Base-by-base conservation (phyloP, 2,888 invertebrate species). In the Limnephilus rhombicus region DNA sequence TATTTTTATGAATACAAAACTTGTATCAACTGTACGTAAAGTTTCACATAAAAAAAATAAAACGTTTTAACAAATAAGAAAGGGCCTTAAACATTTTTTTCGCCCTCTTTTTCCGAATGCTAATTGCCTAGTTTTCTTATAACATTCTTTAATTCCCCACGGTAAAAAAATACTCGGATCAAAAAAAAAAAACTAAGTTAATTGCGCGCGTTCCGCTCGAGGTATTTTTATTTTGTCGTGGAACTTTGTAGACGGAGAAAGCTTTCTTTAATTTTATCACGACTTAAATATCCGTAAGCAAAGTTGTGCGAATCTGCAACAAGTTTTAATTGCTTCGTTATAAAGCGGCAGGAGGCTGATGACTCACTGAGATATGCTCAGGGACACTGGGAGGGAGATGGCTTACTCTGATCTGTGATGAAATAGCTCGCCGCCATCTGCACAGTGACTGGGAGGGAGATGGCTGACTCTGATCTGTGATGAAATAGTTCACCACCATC, bases 181-280 rank as follows among this genome's bases (percentile, higher is more conserved):
- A 0, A 68, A 24, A 68, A 68, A 68, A 68, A 49, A 81, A 82
- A 31, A 82, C 29, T n/a, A 29, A 82, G 82, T 34, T 82, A 34
- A 82, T 82, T 82, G 82, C 45, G 41, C 82, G 80, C 87, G 89
- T 41, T 89, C 41, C 89, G 41, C 37, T 80, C 7, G 49, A 37
- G 80, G 12, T 80, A 80, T 81, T 87, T 37, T 87, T 87, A 53
- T 53, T 31, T 87, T 53, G n/a, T 31, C 87, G 31, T 24, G 13
- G 87, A 49, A 49, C 87, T 87, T 49, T 45, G 49, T 31, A 34
- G 87, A 87, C 68, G 87, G 53, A 53, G 37, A 87, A 87, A 87
- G 87, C 87, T 87, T 87, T 87, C 87, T 53, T 49, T 87, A 87
- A 87, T 87, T 87, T 87, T 87, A 87, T 87, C 87, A 87, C 53